Percentiles rank a stretch among this genome's conserved stretches.
phyloP scores from a whole-genome alignment of 2,113 vertebrate genomes.

The Edolisoma coerulescens region DNA sequence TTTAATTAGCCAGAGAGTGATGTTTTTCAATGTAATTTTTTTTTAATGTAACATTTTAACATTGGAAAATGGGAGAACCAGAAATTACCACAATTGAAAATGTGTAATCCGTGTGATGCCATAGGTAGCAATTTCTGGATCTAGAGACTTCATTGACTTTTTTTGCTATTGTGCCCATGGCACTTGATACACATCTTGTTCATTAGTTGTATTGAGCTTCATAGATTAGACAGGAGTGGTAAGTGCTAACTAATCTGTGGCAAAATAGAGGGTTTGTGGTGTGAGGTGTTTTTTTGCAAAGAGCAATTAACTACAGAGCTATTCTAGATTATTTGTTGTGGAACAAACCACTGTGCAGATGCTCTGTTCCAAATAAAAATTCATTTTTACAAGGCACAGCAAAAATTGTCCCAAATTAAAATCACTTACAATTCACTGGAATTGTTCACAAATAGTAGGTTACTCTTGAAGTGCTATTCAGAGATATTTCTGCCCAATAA shows the following conservation, averaged over 20 bases:
- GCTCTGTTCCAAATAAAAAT: neutral
- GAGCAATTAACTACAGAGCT: neutral
- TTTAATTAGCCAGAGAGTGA: neutral
- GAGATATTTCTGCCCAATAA: neutral
- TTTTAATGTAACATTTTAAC: neutral
- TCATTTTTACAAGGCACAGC: neutral
- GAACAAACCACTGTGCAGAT: neutral
- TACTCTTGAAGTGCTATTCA: neutral
- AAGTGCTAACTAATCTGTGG: neutral
- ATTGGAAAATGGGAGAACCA: neutral
- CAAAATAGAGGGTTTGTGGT: neutral
- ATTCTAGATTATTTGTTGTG: neutral
- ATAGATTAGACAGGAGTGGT: neutral
- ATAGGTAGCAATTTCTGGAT: neutral
- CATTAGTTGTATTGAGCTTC: neutral
- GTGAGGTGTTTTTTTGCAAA: neutral
- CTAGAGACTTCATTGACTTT: neutral
- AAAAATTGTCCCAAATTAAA: neutral
- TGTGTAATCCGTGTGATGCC: rapidly evolving
- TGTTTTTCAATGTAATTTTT: neutral
- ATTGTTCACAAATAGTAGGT: neutral
- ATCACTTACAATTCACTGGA: neutral
- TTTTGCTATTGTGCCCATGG: neutral
- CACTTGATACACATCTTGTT: neutral
- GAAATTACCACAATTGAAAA: neutral